A percentile compares a stretch with the other conserved stretches of the same genome.
Conservation (phyloP, 2,888 invertebrate species). For the Stenotaenia linearis region DNA sequence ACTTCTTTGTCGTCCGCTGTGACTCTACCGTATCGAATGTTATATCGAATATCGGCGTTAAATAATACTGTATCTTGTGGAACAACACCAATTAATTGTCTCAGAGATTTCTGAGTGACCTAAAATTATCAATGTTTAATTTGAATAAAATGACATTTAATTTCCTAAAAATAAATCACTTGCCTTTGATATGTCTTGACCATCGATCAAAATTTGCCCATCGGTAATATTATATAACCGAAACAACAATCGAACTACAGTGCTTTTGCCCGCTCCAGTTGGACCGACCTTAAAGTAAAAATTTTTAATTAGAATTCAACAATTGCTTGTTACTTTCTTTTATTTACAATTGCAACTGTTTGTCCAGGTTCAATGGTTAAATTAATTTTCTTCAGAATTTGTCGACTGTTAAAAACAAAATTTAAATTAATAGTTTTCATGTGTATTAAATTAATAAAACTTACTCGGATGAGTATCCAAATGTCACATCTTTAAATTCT, state of each 20-base stretch:
- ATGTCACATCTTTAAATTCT: constrained; percentile 83
- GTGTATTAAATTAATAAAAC: constrained; percentile 32
- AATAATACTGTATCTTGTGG: constrained; percentile 84
- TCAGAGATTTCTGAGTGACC: constrained; percentile 50
- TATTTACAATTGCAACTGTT: constrained; percentile 56
- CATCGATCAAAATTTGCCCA: constrained; percentile 48
- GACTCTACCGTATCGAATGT: constrained; percentile 85
- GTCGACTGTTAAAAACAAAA: constrained; percentile 35
- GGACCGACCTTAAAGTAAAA: constrained; percentile 57
- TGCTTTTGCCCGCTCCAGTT: constrained; percentile 64
- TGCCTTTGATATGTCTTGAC: constrained; percentile 47
- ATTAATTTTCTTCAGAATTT: constrained; percentile 68
- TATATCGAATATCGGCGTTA: constrained; percentile 81
- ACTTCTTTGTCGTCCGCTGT: constrained; percentile 73
- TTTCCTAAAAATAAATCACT: too few relatives aligned
- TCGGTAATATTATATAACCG: constrained; percentile 50
- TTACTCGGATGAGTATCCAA: constrained; percentile 74
- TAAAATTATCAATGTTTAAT: too few relatives aligned
- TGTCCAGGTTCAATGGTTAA: constrained; percentile 76
- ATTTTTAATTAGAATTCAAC: too few relatives aligned
- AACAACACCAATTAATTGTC: constrained; percentile 52
- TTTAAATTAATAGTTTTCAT: too few relatives aligned
- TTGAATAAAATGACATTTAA: too few relatives aligned
- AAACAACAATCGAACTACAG: constrained; percentile 51
- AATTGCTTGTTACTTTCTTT: too few relatives aligned